Base-by-base conservation (phyloP, 2,113 vertebrate genomes). In the Oryzias woworae region DNA sequence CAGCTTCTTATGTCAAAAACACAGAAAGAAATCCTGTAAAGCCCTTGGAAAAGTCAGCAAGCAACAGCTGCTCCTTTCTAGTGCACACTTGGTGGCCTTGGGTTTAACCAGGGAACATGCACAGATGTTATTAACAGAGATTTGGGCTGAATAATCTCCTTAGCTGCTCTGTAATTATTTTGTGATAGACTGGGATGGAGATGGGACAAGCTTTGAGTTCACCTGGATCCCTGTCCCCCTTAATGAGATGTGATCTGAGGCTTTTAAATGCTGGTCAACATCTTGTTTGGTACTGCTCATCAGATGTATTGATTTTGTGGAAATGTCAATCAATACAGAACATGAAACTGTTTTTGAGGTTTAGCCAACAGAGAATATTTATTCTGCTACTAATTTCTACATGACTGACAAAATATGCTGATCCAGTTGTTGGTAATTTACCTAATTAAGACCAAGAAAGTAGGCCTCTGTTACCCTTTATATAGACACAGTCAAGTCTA, bases 141-240 rank as follows among this genome's bases (percentile, higher is more conserved):
- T 91, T 88, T 90, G 82, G 75, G 83, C 66, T 85, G 73, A 87
- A 86, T 90, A 87, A 90, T 88, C 86, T 81, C 51, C 75, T 89
- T 81, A 90, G 69, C 83, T 67, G 81, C 85, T 89, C 77, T 82
- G 69, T 77, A 58, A 67, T 62, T 75, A 67, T 53, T 48, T 49
- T 51, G 58, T 58, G 51, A 62, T 48, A 56, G 65, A 65, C 63
- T 67, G 67, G 55, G 53, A 16, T 59, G 20, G 57, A 59, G 16
- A 43, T 69, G 58, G 68, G 43, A 63, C 68, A 69, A 67, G 73
- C 48, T 71, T 57, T 24, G 16, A 50, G 74, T 53, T 60, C 59
- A 84, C 58, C 71, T 71, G 62, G n/a, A 64, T 53, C 47, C 14
- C 41, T 22, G 36, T 24, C 7, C 26, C 53, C 5, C 44, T 5